A percentile compares a stretch with the other conserved stretches of the same genome.
Evolutionary conservation across 2,113 vertebrate genomes (phyloP).

Genomic region (Chunga burmeisteri): DNA sequence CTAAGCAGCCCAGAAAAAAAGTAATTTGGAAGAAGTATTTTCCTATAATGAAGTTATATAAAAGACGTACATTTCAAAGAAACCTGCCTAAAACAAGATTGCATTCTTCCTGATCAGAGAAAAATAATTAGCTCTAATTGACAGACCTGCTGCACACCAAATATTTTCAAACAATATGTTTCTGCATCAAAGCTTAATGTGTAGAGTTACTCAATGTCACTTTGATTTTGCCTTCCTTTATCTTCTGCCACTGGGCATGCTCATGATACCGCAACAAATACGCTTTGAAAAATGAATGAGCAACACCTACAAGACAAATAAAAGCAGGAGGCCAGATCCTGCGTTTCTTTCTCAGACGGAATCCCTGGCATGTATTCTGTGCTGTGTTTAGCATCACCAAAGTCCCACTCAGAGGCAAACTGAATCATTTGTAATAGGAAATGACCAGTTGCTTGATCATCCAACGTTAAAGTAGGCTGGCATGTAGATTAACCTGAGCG

Average conservation of each 20-base stretch:
- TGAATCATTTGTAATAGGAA: background rate
- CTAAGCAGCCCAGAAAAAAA: conserved; percentile 62
- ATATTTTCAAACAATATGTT: conserved; percentile 63
- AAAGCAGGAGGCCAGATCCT: background rate
- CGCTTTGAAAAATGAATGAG: conserved; percentile 41
- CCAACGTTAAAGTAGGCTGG: background rate
- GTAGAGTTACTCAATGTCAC: conserved; percentile 42
- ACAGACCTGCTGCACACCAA: conserved; percentile 44
- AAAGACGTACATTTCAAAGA: conserved; percentile 66
- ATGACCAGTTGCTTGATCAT: background rate
- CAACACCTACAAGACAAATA: conserved; percentile 47
- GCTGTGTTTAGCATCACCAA: background rate
- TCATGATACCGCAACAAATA: conserved; percentile 4
- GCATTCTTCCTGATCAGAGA: conserved; percentile 64
- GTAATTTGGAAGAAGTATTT: conserved; percentile 70
- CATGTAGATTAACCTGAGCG: background rate
- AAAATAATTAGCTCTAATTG: conserved; percentile 70
- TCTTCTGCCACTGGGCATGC: conserved; percentile 41
- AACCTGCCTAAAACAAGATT: conserved; percentile 58
- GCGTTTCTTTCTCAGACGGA: background rate
- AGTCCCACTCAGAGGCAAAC: background rate
- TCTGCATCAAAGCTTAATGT: conserved; percentile 59
- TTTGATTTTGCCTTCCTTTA: conserved; percentile 62
- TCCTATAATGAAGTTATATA: conserved; percentile 62
- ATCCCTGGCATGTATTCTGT: background rate